Evolutionary conservation across 2,888 invertebrate species (phyloP).

Genomic region (Drosophila maculinotata): DNA sequence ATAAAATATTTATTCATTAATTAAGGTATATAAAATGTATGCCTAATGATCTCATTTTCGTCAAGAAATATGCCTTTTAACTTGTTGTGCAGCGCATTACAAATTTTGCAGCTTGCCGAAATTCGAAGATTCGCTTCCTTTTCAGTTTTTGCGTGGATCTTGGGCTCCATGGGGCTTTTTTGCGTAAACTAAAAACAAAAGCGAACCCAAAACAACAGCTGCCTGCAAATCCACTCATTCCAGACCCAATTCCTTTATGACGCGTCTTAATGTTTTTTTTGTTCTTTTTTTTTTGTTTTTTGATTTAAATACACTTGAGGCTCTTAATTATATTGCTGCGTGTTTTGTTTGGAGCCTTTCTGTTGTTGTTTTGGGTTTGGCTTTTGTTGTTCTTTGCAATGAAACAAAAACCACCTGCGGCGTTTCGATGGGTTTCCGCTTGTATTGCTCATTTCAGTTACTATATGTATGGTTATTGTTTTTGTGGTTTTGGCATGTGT

Average conservation of each 20-base stretch:
- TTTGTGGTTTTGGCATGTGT: conserved; percentile 68
- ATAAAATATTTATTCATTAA: too few species aligned
- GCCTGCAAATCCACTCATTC: conserved; percentile 59
- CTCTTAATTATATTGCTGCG: conserved; percentile 75
- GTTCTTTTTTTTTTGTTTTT: conserved; percentile 31
- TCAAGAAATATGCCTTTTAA: not conserved
- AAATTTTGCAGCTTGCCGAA: conserved; percentile 60
- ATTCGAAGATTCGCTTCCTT: conserved; percentile 27
- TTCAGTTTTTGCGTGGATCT: conserved; percentile 8
- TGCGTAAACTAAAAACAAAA: conserved; percentile 36
- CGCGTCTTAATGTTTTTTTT: conserved; percentile 32
- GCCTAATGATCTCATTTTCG: too few species aligned
- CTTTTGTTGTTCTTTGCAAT: conserved; percentile 47
- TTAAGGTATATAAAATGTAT: too few species aligned
- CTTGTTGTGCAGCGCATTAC: conserved; percentile 16
- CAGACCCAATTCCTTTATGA: conserved; percentile 56
- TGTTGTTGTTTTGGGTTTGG: conserved; percentile 27
- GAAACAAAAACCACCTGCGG: conserved; percentile 75
- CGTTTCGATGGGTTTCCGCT: conserved; percentile 51
- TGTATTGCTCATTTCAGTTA: conserved; percentile 34
- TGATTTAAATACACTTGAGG: conserved; percentile 76
- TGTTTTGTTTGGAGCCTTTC: conserved; percentile 36
- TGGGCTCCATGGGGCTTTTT: conserved; percentile 38
- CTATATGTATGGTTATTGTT: conserved; percentile 19
- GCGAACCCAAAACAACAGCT: conserved; percentile 59